phyloP scores from a whole-genome alignment of 2,113 vertebrate species.

The Puntigrus tetrazona region DNA sequence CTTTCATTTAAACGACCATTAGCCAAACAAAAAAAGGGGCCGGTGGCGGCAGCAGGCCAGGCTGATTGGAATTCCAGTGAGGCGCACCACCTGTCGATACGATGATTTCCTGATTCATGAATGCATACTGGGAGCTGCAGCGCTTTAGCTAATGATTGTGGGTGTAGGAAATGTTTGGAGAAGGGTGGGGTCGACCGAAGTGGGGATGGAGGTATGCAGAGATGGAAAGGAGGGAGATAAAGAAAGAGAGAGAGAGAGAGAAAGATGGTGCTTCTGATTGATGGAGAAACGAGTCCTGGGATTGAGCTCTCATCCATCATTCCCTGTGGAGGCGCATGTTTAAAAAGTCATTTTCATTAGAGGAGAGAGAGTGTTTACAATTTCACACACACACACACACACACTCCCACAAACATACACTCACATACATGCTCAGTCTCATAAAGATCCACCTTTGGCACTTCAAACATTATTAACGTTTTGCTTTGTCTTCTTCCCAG shows the following conservation, averaged over 20 bases:
- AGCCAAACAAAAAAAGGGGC: conserved; percentile 43
- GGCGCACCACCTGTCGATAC: conserved; percentile 52
- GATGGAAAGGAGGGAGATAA: not conserved
- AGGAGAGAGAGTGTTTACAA: conserved; percentile 38
- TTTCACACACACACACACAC: conserved; percentile 11
- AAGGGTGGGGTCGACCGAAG: conserved; percentile 8
- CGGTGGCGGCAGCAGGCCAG: not conserved
- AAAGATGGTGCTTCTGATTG: conserved; percentile 25
- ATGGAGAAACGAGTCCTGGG: conserved; percentile 40
- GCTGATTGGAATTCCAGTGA: conserved; percentile 52
- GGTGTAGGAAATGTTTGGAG: conserved; percentile 13
- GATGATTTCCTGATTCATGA: conserved; percentile 58
- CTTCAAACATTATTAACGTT: conserved; percentile 40
- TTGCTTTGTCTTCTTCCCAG: conserved; percentile 33
- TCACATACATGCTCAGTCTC: not conserved
- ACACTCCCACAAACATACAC: conserved; percentile 16
- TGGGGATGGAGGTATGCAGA: conserved; percentile 25
- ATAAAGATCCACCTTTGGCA: conserved; percentile 17
- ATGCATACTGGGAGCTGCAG: conserved; percentile 42
- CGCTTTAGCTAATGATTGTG: conserved; percentile 54
- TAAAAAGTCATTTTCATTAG: conserved; percentile 64
- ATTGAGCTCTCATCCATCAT: conserved; percentile 54
- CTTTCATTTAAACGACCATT: conserved; percentile 58
- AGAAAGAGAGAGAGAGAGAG: not conserved
- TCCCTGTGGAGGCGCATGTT: conserved; percentile 43